Percentiles rank a stretch among this genome's conserved stretches.
Conservation (phyloP, 2,113 vertebrate genomes). For the Sinosuthora webbiana region DNA sequence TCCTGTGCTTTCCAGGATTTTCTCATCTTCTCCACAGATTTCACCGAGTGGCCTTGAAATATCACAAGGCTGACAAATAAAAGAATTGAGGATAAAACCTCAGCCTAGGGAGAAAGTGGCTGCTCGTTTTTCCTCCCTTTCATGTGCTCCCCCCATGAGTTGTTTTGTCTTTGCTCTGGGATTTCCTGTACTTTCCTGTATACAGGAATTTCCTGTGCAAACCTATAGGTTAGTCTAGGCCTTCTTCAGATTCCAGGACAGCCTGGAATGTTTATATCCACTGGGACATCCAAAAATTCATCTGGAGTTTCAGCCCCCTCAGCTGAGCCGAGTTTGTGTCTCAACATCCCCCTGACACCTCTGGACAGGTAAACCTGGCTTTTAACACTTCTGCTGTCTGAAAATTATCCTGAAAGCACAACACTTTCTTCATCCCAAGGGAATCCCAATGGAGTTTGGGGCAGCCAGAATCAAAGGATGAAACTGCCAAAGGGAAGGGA, state of each 20-base stretch:
- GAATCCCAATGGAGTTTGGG: background rate
- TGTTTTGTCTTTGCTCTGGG: background rate
- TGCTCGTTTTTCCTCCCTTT: background rate
- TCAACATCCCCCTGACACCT: background rate
- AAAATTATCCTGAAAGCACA: background rate
- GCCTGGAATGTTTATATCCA: background rate
- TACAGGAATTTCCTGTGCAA: slow-evolving; percentile 28
- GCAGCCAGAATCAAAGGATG: background rate
- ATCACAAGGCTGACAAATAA: background rate
- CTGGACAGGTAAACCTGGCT: background rate
- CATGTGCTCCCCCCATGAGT: background rate
- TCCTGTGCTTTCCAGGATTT: background rate
- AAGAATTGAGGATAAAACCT: background rate
- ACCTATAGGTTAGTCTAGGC: background rate
- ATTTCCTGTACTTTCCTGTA: slow-evolving; percentile 16
- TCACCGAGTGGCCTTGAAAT: background rate
- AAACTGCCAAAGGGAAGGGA: background rate
- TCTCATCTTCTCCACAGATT: background rate
- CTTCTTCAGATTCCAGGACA: background rate
- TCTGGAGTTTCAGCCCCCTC: background rate
- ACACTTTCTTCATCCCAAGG: background rate
- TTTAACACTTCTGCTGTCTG: background rate
- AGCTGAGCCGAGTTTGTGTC: background rate
- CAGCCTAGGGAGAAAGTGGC: background rate
- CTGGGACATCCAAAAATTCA: background rate